phyloP scores from a whole-genome alignment of 2,888 invertebrate genomes.

The Ichneumoninae sp. region DNA sequence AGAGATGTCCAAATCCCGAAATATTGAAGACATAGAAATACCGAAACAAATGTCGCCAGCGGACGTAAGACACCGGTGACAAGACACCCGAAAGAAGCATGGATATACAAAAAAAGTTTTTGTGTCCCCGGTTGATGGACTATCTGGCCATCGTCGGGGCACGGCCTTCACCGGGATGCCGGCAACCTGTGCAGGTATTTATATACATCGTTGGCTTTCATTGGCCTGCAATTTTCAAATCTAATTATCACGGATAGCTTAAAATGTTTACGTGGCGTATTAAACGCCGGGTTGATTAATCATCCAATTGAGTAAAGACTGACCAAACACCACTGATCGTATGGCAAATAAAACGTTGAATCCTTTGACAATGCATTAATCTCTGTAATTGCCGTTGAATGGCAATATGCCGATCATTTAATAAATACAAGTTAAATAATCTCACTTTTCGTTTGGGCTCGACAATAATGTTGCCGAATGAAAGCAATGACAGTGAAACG shows the following conservation, averaged over 20 bases:
- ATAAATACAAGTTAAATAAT: too few relatives aligned
- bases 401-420: too few relatives aligned
- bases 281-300: not conserved
- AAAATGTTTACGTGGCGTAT: not conserved
- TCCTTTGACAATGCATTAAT: not conserved
- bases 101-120: slow-evolving; percentile 91
- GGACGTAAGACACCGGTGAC: slow-evolving; percentile 78
- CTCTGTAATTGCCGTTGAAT: too few relatives aligned
- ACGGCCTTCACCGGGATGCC: slow-evolving; percentile 90
- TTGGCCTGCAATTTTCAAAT: not conserved
- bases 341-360: too few relatives aligned
- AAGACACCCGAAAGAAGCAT: slow-evolving; percentile 71
- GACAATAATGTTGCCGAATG: not conserved
- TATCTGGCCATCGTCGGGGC: slow-evolving; percentile 99
- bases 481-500: not conserved
- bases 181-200: slow-evolving; percentile 91
- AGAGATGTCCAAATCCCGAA: slow-evolving; percentile 75
- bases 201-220: slow-evolving; percentile 49
- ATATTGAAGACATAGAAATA: slow-evolving; percentile 70
- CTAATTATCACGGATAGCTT: not conserved
- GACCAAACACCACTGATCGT: too few relatives aligned
- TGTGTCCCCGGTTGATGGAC: slow-evolving; percentile 96
- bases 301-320: not conserved
- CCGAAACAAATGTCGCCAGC: slow-evolving; percentile 72
- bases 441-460: not conserved